phyloP scores from a whole-genome alignment of 2,888 invertebrate species.

The Cabera pusaria region DNA sequence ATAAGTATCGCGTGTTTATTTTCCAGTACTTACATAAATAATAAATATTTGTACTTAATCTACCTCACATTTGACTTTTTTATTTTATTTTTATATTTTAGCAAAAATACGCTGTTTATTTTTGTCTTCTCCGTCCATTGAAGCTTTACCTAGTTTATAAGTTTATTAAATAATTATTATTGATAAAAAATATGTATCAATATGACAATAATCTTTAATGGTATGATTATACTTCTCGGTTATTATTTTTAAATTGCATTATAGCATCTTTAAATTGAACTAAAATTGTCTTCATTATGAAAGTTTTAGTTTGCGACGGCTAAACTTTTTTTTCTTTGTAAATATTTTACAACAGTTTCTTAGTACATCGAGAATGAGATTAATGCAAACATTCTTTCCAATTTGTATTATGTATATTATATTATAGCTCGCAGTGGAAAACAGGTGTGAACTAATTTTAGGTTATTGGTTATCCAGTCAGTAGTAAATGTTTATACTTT shows the following conservation, averaged over 20 bases:
- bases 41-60: slow-evolving; percentile 40
- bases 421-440: slow-evolving; percentile 58
- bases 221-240: too few relatives aligned
- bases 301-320: too few relatives aligned
- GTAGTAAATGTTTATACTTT: slow-evolving; percentile 49
- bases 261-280: too few relatives aligned
- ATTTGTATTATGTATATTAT: slow-evolving; percentile 3
- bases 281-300: too few relatives aligned
- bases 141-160: slow-evolving; percentile 66
- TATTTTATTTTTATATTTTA: slow-evolving; percentile 15
- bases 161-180: too few relatives aligned
- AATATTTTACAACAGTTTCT: slow-evolving; percentile 1
- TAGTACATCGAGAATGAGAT: slow-evolving; percentile 10
- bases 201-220: too few relatives aligned
- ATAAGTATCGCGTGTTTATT: too few relatives aligned
- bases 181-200: too few relatives aligned
- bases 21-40: slow-evolving; percentile 32
- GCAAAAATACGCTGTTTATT: slow-evolving; percentile 7
- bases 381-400: slow-evolving; percentile 14
- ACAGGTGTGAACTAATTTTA: slow-evolving; percentile 31
- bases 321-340: slow-evolving; percentile 6
- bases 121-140: slow-evolving; percentile 58
- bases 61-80: slow-evolving; percentile 57
- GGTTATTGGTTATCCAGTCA: slow-evolving; percentile 56
- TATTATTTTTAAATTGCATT: too few relatives aligned